Conservation (phyloP, 2,797 vertebrate genomes). For the Epinephelus malabaricus region DNA sequence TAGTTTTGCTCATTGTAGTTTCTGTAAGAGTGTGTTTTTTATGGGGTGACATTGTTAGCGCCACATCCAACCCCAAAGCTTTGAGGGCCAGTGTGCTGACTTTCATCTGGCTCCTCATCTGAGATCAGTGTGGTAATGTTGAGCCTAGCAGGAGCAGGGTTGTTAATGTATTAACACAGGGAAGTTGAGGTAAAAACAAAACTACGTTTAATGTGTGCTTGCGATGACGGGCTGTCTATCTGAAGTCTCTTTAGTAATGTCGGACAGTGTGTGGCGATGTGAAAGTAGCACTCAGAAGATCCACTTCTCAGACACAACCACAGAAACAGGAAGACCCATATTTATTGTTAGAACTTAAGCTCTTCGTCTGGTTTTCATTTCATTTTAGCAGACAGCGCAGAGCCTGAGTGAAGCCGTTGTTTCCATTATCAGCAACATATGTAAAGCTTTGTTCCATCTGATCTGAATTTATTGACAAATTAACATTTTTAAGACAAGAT, state of each 20-base stretch:
- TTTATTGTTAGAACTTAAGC: conserved; percentile 40
- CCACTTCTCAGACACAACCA: conserved; percentile 51
- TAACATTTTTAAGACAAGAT: background rate
- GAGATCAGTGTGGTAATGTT: no score
- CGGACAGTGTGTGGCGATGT: conserved; percentile 44
- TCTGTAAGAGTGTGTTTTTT: no score
- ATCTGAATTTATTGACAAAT: background rate
- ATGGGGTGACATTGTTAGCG: no score
- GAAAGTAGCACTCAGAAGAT: conserved; percentile 64
- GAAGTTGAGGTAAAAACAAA: conserved; percentile 30
- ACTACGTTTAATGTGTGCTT: background rate
- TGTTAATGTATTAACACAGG: background rate
- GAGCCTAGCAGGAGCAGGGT: background rate
- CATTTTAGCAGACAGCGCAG: background rate
- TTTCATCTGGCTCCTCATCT: no score
- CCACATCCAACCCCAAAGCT: no score
- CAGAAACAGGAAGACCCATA: conserved; percentile 68
- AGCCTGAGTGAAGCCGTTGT: background rate
- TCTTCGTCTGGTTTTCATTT: conserved; percentile 30
- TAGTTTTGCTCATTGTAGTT: no score
- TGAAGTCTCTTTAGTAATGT: conserved; percentile 32
- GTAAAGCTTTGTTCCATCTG: background rate
- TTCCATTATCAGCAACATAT: background rate
- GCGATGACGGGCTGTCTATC: background rate
- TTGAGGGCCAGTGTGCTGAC: no score